Base-by-base conservation (phyloP, 1,140 invertebrate genomes). In the Liolophura sinensis region DNA sequence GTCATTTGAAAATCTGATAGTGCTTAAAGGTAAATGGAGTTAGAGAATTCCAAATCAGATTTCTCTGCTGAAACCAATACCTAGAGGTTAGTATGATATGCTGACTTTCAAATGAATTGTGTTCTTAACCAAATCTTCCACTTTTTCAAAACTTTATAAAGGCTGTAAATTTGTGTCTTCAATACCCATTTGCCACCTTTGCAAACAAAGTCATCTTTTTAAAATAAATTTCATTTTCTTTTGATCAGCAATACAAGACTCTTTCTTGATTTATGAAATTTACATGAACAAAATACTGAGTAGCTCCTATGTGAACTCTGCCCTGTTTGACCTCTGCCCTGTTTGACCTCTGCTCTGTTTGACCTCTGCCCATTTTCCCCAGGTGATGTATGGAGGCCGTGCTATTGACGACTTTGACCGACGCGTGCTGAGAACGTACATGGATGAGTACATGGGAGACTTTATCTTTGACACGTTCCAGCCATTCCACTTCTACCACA, bases 371-470 rank as follows among this genome's bases (percentile, higher is more conserved):
- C 25, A 51, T 54, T 22, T 15, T 64, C 47, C 64, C 6, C 54
- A 92, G 91, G 92, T 96, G 9, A 95, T 96, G 92, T 96, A 97
- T 79, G 94, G 94, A 20, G 94, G 94, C 25, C 87, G 93, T 69
- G 92, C 96, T 20, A 95, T 95, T 69, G 93, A 96, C 77, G 89
- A 92, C 77, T 96, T 91, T 85, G 94, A 96, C 82, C 88, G 93
- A 27, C 87, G 93, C 66, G 90, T 95, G 7, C 90, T 94, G 1
- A 87, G 89, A 65, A 93, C 91, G 0, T 96, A 96, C 79, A 94
- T 96, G 91, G 89, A 95, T 78, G 93, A 96, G 82, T 97, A 96
- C 79, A 92, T 96, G 87, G 94, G 94, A 0, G 93, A 96, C 75
- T 96, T 96, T 80, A 85, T 96, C 24, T 95, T 96, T 77, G 92